Percentiles rank a stretch among this genome's conserved stretches.
Conservation (phyloP, 2,888 invertebrate species). For the Heliconius sara region DNA sequence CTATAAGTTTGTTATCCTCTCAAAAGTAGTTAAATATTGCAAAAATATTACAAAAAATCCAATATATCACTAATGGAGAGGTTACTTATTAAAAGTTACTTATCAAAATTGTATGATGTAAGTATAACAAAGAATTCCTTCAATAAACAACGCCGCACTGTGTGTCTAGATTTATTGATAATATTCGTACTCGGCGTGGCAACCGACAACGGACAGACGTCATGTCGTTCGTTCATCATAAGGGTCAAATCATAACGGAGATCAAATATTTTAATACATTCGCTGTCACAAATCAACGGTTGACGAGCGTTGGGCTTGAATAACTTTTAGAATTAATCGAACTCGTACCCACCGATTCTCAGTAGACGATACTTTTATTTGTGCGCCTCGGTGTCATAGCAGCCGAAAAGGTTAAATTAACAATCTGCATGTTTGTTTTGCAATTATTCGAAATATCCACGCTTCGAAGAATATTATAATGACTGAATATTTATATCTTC, state of each 20-base stretch:
- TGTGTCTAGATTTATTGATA: conserved; percentile 25
- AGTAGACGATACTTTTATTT: conserved; percentile 35
- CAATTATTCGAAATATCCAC: not conserved
- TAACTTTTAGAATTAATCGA: conserved; percentile 22
- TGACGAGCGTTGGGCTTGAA: conserved; percentile 25
- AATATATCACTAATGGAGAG: not conserved
- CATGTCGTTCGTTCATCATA: conserved; percentile 38
- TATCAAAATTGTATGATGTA: not conserved
- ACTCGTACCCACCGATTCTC: conserved; percentile 28
- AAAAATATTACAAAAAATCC: not conserved
- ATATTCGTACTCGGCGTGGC: conserved; percentile 32
- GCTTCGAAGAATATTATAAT: not conserved
- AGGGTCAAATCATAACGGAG: conserved; percentile 40
- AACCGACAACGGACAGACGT: conserved; percentile 35
- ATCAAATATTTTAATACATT: conserved; percentile 46
- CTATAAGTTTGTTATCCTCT: not conserved
- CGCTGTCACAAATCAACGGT: conserved; percentile 33
- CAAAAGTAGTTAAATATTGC: not conserved
- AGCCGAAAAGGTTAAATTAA: not conserved
- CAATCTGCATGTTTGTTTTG: not conserved
- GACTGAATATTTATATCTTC: not conserved
- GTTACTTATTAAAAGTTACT: not conserved
- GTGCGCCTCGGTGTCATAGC: not conserved
- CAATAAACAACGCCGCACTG: conserved; percentile 7
- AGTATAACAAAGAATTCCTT: conserved; percentile 14